A percentile compares a stretch with the other conserved stretches of the same genome.
Evolutionary conservation across 1,140 invertebrate genomes (phyloP).

Genomic region (Anagrus nilaparvatae): DNA sequence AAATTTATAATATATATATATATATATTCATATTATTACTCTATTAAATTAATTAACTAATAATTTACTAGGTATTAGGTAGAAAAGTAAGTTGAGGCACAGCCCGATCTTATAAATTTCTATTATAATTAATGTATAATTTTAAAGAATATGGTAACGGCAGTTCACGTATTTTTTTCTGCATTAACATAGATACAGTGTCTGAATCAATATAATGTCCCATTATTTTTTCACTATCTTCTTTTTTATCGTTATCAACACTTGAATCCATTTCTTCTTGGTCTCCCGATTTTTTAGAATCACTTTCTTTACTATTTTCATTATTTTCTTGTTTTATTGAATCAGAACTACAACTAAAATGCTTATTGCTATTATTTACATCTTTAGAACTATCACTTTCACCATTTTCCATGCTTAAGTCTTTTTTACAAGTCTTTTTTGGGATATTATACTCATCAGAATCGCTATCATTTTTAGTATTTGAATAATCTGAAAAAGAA

Average conservation of each 20-base stretch:
- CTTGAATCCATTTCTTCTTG: not conserved
- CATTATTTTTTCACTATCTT: not conserved
- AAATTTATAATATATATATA: too few species aligned
- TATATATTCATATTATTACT: too few species aligned
- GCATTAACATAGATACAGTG: conserved; percentile 37
- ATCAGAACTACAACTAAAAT: conserved; percentile 18
- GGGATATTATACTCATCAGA: too few species aligned
- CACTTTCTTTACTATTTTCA: not conserved
- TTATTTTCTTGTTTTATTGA: conserved; percentile 4
- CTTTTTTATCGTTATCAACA: not conserved
- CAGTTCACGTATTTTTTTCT: conserved; percentile 42
- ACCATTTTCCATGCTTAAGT: conserved; percentile 10
- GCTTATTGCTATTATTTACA: conserved; percentile 16
- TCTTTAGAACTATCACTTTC: conserved; percentile 22
- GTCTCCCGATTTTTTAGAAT: not conserved
- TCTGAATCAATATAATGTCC: conserved; percentile 21
- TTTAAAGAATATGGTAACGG: conserved; percentile 47
- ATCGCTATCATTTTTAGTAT: too few species aligned
- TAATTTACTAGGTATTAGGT: too few species aligned
- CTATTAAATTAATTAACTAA: too few species aligned
- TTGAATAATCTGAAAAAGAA: too few species aligned
- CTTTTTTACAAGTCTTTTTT: not conserved
- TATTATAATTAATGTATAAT: conserved; percentile 46
- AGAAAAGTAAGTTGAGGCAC: too few species aligned
- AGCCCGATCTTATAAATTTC: conserved; percentile 37